These are phyloP conservation scores for Amblyteles armatorius DNA, from an alignment of 2,888 invertebrate species.

Conservation along the genomic window DNA sequence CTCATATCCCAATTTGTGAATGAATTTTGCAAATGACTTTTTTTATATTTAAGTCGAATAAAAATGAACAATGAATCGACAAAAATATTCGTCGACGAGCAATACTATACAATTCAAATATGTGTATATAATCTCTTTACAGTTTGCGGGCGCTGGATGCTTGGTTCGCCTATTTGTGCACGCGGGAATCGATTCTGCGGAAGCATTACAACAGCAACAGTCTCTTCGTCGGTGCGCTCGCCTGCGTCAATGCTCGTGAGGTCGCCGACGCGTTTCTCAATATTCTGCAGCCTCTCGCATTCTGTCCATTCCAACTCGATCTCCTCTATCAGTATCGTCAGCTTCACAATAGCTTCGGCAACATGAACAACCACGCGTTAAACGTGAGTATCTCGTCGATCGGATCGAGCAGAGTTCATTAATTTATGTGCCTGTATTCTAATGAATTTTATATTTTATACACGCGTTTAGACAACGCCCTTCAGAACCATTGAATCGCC, in stretches of 20 bases:
- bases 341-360: conserved; percentile 91
- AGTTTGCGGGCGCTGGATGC: conserved; percentile 95
- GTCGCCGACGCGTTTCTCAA: conserved; percentile 91
- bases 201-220: conserved; percentile 93
- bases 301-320: conserved; percentile 93
- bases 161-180: conserved; percentile 94
- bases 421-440: not conserved
- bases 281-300: conserved; percentile 92
- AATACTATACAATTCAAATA: not conserved
- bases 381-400: conserved; percentile 67
- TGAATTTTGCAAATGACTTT: not conserved
- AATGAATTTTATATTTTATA: conserved; percentile 38
- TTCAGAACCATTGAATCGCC: conserved; percentile 72
- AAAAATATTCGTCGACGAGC: not conserved
- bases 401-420: conserved; percentile 1
- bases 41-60: not conserved
- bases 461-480: conserved; percentile 68
- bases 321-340: conserved; percentile 92
- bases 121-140: conserved; percentile 72
- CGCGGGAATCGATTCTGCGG: conserved; percentile 92
- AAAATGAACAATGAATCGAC: not conserved
- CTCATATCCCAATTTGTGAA: not conserved
- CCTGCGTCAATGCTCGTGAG: conserved; percentile 85
- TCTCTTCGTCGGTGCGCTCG: conserved; percentile 88
- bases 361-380: conserved; percentile 87